phyloP scores from a whole-genome alignment of 2,797 vertebrate species.

The Pangasius djambal region DNA sequence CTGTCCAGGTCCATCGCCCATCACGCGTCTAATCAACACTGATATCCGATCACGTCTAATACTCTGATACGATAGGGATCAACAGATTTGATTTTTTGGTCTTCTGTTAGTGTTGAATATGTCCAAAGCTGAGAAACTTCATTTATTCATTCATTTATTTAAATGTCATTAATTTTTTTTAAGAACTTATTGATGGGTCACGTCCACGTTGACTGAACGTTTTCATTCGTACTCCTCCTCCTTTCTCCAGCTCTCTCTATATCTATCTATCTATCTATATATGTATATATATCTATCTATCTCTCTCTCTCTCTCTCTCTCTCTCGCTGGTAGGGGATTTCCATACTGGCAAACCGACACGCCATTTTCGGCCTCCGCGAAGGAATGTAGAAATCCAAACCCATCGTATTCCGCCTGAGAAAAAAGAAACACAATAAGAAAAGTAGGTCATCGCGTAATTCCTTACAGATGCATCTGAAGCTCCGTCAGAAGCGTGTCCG shows the following conservation, averaged over 20 bases:
- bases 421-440: background rate
- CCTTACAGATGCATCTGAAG: background rate
- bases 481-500: background rate
- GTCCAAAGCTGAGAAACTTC: background rate
- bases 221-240: background rate
- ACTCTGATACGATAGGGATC: background rate
- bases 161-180: no score
- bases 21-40: background rate
- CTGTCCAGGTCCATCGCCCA: background rate
- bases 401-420: background rate
- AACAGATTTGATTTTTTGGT: background rate
- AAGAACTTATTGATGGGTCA: background rate
- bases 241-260: background rate
- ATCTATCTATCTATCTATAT: no score
- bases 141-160: no score
- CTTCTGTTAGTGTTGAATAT: background rate
- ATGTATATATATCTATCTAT: no score
- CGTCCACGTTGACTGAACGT: background rate
- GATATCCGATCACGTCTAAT: background rate
- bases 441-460: background rate
- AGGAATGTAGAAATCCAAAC: constrained; percentile 1
- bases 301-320: background rate
- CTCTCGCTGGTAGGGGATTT: background rate
- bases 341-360: background rate
- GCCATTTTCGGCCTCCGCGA: background rate